These are phyloP conservation scores for Nymphicus hollandicus DNA, from an alignment of 2,113 vertebrate genomes.

Conservation along the genomic window DNA sequence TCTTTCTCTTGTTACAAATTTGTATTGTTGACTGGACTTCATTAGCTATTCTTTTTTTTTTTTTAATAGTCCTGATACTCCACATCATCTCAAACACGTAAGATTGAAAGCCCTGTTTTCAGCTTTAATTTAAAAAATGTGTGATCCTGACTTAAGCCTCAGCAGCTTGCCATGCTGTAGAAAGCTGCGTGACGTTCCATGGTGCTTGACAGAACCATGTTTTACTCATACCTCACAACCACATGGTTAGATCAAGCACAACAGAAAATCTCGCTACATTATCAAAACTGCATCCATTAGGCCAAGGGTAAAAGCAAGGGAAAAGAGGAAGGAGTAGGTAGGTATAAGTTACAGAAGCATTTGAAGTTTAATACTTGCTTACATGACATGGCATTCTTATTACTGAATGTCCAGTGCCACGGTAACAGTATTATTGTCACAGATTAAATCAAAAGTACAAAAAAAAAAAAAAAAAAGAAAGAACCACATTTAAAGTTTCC, in stretches of 20 bases:
- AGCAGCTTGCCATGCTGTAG: conserved; percentile 95
- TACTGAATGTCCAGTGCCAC: conserved; percentile 69
- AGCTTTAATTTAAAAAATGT: conserved; percentile 65
- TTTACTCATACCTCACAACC: conserved; percentile 98
- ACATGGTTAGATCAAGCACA: conserved; percentile 99
- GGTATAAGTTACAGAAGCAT: conserved; percentile 58
- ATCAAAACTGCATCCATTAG: conserved; percentile 92
- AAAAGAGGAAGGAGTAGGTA: conserved; percentile 68
- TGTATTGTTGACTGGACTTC: conserved; percentile 25
- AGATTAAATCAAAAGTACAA: conserved; percentile 55
- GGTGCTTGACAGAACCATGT: conserved; percentile 99
- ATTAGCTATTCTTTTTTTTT: conserved; percentile 43
- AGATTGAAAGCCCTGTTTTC: conserved; percentile 67
- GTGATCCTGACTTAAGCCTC: conserved; percentile 78
- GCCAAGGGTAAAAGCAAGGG: conserved; percentile 80
- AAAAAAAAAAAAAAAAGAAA: not conserved
- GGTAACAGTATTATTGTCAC: conserved; percentile 69
- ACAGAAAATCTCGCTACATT: conserved; percentile 97
- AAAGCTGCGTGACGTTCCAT: conserved; percentile 98
- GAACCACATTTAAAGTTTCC: conserved; percentile 42
- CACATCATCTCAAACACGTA: conserved; percentile 59
- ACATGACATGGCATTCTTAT: conserved; percentile 74
- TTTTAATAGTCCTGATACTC: conserved; percentile 50
- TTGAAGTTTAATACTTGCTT: conserved; percentile 62
- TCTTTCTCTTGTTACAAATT: conserved; percentile 27